Conservation (phyloP, 2,113 vertebrate genomes). For the Neotragus moschatus region DNA sequence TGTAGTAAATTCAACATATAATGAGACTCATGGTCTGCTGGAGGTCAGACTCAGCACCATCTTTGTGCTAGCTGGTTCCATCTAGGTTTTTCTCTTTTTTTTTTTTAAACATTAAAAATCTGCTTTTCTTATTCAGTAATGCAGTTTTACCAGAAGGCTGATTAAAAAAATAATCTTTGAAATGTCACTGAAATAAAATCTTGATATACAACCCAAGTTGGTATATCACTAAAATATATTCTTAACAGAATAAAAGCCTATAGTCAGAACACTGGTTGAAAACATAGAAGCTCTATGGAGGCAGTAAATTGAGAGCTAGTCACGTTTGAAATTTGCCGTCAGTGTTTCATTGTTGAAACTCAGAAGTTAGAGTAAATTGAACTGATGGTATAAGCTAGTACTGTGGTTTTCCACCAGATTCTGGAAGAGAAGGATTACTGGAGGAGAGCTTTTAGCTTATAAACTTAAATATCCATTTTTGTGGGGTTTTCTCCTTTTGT, state of each 20-base stretch:
- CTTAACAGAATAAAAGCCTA: conserved; percentile 35
- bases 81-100: background rate
- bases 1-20: background rate
- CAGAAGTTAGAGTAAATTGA: conserved; percentile 14
- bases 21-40: background rate
- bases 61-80: background rate
- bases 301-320: conserved; percentile 2
- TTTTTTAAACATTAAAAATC: background rate
- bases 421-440: background rate
- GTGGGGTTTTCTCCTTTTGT: background rate
- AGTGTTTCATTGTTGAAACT: conserved; percentile 3
- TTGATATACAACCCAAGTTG: conserved; percentile 17
- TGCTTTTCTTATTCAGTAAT: conserved; percentile 42
- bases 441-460: background rate
- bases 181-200: conserved; percentile 57
- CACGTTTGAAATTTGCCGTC: background rate
- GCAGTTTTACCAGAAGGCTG: conserved; percentile 20
- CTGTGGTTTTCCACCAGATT: background rate
- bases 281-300: background rate
- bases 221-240: conserved; percentile 50
- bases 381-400: background rate
- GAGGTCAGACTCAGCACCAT: background rate
- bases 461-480: background rate
- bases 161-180: conserved; percentile 19
- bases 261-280: background rate